Conservation (phyloP, 2,888 invertebrate genomes). For the Cabera pusaria region DNA sequence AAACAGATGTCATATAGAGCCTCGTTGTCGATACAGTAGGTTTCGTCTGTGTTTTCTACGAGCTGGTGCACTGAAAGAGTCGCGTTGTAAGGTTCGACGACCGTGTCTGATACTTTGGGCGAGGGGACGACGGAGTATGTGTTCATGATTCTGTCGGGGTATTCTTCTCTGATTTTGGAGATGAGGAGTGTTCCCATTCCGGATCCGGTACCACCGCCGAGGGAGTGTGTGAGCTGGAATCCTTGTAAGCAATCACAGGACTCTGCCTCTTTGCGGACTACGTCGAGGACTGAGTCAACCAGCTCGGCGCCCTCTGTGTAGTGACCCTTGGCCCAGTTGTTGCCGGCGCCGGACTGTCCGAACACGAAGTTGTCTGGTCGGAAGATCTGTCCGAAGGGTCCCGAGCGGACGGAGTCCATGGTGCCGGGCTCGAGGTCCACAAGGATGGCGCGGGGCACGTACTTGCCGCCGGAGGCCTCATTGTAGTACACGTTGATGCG, state of each 20-base stretch:
- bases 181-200: slow-evolving; percentile 89
- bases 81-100: slow-evolving; percentile 91
- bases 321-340: slow-evolving; percentile 87
- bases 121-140: slow-evolving; percentile 93
- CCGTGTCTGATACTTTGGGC: slow-evolving; percentile 90
- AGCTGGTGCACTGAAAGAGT: slow-evolving; percentile 93
- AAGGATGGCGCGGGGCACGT: slow-evolving; percentile 72
- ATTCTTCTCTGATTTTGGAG: slow-evolving; percentile 95
- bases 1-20: slow-evolving; percentile 91
- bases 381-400: slow-evolving; percentile 89
- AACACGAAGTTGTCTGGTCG: slow-evolving; percentile 90
- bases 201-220: slow-evolving; percentile 80
- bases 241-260: slow-evolving; percentile 96
- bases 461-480: slow-evolving; percentile 88
- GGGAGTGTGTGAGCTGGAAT: slow-evolving; percentile 93
- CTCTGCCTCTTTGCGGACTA: slow-evolving; percentile 93
- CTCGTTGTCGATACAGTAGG: slow-evolving; percentile 90
- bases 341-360: slow-evolving; percentile 84
- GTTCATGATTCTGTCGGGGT: slow-evolving; percentile 95
- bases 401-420: slow-evolving; percentile 87
- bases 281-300: slow-evolving; percentile 90
- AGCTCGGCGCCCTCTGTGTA: slow-evolving; percentile 87
- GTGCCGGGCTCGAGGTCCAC: slow-evolving; percentile 75
- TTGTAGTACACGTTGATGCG: slow-evolving; percentile 98
- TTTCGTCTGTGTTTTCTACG: slow-evolving; percentile 95